Conservation (phyloP, 2,888 invertebrate species). For the Hymenopus coronatus region DNA sequence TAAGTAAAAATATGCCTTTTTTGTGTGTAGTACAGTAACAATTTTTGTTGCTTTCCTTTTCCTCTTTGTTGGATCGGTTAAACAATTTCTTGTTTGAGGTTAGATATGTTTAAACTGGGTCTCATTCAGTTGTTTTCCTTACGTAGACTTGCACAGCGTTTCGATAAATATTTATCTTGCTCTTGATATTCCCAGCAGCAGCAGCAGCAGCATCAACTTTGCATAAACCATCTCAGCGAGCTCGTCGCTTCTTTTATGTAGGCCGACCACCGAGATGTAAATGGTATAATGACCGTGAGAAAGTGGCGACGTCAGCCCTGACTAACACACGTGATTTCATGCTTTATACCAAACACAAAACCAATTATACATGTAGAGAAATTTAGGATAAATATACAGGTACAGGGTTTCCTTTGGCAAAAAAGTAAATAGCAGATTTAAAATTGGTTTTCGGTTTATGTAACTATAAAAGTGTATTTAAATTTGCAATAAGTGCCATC, state of each 20-base stretch:
- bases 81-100: not conserved
- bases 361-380: not conserved
- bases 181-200: not conserved
- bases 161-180: not conserved
- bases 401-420: no score
- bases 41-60: no score
- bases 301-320: not conserved
- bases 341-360: not conserved
- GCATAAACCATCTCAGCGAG: not conserved
- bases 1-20: no score
- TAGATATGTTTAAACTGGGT: not conserved
- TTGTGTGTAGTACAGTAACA: no score
- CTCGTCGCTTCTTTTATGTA: not conserved
- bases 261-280: not conserved
- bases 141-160: not conserved
- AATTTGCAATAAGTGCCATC: no score
- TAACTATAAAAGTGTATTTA: no score
- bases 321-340: no score
- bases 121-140: not conserved
- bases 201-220: not conserved
- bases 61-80: not conserved
- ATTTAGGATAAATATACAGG: no score
- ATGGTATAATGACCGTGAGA: not conserved
- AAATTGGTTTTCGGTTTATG: no score
- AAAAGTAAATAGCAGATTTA: no score